Conservation (phyloP, 2,113 vertebrate genomes). For the Salvelinus sp. region DNA sequence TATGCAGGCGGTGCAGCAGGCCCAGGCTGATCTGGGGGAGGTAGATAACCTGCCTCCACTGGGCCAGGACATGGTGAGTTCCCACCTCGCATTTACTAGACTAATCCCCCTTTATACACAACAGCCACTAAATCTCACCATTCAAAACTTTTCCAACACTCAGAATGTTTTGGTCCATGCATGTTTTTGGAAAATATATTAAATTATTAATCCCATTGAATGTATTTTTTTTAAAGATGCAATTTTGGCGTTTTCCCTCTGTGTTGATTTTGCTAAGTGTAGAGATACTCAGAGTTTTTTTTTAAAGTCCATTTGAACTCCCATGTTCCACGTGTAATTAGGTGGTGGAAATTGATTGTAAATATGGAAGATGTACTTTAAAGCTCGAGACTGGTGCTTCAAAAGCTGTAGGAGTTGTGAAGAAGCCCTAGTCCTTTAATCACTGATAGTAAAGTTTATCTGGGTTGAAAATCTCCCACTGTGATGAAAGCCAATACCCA, state of each 20-base stretch:
- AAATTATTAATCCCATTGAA: background rate
- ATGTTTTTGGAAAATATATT: background rate
- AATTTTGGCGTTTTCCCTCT: background rate
- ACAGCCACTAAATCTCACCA: background rate
- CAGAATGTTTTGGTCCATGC: background rate
- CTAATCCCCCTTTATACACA: background rate
- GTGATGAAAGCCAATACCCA: conserved; percentile 48
- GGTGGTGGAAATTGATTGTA: conserved; percentile 25
- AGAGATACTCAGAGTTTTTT: conserved; percentile 26
- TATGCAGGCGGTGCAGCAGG: conserved; percentile 96
- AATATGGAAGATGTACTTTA: conserved; percentile 33
- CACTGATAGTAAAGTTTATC: conserved; percentile 45
- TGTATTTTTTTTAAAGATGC: background rate
- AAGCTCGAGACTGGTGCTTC: conserved; percentile 41
- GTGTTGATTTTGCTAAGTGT: background rate
- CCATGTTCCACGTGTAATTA: conserved; percentile 42
- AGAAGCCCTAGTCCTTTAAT: conserved; percentile 51
- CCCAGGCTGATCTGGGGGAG: conserved; percentile 88
- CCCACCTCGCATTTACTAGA: too few species aligned
- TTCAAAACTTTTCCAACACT: background rate
- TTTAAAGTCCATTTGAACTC: conserved; percentile 38
- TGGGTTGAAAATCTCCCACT: conserved; percentile 48
- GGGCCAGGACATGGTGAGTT: conserved; percentile 94
- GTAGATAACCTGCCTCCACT: conserved; percentile 92
- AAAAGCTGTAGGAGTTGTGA: conserved; percentile 47